Base-by-base conservation (phyloP, 2,113 vertebrate genomes). In the Centropus bengalensis region DNA sequence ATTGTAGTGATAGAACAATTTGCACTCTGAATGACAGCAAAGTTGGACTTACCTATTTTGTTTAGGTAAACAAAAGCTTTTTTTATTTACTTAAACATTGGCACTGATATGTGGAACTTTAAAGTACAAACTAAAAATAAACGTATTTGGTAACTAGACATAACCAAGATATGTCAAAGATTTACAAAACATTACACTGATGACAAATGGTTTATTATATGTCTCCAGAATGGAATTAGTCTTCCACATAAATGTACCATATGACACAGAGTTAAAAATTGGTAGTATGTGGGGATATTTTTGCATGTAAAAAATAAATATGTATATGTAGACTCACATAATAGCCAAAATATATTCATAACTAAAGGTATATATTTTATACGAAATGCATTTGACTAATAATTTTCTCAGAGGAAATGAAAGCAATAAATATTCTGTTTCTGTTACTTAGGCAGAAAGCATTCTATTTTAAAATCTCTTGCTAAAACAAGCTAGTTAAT, bases 401-500 rank as follows among this genome's bases (percentile, higher is more conserved):
- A 64, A 38, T 84, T 16, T 44, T 60, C 52, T 91, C 27, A 36
- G 2, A 54, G 38, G 32, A 51, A 62, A 51, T 45, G 11, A 19
- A 80, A 73, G 8, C 24, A 42, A 60, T 52, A 80, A 71, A 38
- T 20, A 24, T 47, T 75, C 42, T 52, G 11, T 71, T 94, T 78
- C 30, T 52, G 2, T 81, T 85, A 24, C 19, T 69, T 77, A 32
- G 14, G n/a, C 56, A 71, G 69, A 49, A 90, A 64, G 3, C n/a
- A 60, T 63, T 49, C 7, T 62, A 62, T 62, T 45, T 27, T 82
- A 76, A 85, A 87, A 66, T 73, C 36, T 82, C 62, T 15, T 70
- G 47, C 67, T 93, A 62, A 91, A 93, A 84, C 71, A 78, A 86
- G n/a, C 47, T 92, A 12, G 1, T 66, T 94, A 93, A 70, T 91